Evolutionary conservation across 1,140 invertebrate genomes (phyloP).

Genomic region (Penaeus chinensis): DNA sequence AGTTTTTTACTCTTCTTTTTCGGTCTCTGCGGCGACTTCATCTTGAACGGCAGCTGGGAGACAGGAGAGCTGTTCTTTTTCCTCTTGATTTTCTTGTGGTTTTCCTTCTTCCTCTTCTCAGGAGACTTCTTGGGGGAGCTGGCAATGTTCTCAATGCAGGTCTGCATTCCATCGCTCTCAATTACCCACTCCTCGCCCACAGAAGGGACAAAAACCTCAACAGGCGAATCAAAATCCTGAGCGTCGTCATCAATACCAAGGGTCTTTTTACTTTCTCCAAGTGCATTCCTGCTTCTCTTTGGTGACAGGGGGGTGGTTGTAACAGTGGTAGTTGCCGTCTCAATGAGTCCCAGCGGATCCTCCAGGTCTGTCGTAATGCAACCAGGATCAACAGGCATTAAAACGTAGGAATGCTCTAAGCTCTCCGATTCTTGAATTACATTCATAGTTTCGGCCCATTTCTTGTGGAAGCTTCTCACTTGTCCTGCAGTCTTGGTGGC

Average conservation of each 20-base stretch:
- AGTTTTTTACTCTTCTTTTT: constrained; percentile 38
- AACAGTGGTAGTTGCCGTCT: constrained; percentile 45
- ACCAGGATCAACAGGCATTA: constrained; percentile 39
- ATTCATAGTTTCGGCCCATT: constrained; percentile 51
- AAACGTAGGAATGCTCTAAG: constrained; percentile 55
- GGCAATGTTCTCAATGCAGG: neutral
- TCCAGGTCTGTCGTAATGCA: constrained; percentile 47
- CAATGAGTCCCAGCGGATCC: constrained; percentile 50
- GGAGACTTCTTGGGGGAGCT: neutral
- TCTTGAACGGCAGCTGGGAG: constrained; percentile 37
- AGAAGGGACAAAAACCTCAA: constrained; percentile 33
- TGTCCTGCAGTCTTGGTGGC: constrained; percentile 52
- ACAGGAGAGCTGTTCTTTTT: neutral
- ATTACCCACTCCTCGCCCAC: constrained; percentile 51
- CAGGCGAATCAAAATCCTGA: neutral
- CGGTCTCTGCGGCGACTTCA: constrained; percentile 14
- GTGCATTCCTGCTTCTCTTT: constrained; percentile 3
- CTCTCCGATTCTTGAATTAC: constrained; percentile 49
- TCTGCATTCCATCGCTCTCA: neutral
- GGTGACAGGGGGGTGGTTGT: constrained; percentile 49
- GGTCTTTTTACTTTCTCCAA: neutral
- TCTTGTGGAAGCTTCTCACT: constrained; percentile 54
- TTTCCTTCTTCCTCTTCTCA: constrained; percentile 29
- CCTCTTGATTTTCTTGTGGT: constrained; percentile 13
- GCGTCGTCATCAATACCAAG: neutral